These are phyloP conservation scores for Ichneumon xanthorius DNA, from an alignment of 2,888 invertebrate species.

Conservation along the genomic window DNA sequence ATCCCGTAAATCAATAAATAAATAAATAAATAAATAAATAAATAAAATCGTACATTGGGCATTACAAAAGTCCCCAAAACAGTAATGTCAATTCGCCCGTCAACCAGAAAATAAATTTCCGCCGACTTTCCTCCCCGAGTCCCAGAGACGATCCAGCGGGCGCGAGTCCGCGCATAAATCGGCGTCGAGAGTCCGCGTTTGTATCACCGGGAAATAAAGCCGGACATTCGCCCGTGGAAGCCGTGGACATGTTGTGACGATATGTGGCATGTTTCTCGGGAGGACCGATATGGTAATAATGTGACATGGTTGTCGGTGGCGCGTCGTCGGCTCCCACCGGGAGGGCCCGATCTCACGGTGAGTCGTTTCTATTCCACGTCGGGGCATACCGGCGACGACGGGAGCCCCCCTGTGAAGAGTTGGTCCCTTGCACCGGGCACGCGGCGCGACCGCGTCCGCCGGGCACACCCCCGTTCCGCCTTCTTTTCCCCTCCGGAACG, in stretches of 20 bases:
- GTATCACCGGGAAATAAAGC: background rate
- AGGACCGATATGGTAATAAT: constrained; percentile 83
- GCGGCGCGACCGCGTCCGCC: constrained; percentile 82
- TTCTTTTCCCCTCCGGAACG: constrained; percentile 39
- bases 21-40: too few species aligned
- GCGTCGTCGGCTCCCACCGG: constrained; percentile 84
- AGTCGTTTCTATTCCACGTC: constrained; percentile 65
- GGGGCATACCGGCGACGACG: constrained; percentile 52
- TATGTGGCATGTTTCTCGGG: constrained; percentile 71
- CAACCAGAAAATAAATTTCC: background rate
- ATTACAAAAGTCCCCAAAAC: background rate
- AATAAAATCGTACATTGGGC: too few species aligned
- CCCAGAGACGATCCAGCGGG: too few species aligned
- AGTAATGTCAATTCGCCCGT: background rate
- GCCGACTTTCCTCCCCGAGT: too few species aligned
- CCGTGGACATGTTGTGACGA: constrained; percentile 81
- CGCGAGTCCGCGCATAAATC: background rate
- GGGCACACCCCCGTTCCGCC: constrained; percentile 60
- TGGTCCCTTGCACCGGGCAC: constrained; percentile 79
- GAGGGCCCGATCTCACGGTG: constrained; percentile 82
- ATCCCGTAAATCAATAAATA: too few species aligned
- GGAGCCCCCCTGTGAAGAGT: constrained; percentile 81
- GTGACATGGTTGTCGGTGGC: constrained; percentile 84
- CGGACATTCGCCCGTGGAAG: constrained; percentile 19
- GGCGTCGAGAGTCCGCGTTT: background rate